Evolutionary conservation across 2,888 invertebrate genomes (phyloP).

Genomic region (Stenodema calcarata): DNA sequence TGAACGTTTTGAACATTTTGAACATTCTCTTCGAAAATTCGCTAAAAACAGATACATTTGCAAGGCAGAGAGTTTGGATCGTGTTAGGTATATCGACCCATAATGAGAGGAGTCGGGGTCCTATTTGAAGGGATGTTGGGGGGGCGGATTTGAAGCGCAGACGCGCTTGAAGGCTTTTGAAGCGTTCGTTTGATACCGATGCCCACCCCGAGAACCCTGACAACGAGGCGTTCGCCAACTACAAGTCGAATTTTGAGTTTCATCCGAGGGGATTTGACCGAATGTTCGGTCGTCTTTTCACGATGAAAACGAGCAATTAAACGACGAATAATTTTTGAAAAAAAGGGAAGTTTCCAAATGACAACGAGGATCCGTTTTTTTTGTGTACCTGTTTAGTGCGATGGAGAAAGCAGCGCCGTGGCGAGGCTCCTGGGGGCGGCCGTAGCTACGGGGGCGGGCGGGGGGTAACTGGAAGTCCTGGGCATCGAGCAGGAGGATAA

Average conservation of each 20-base stretch:
- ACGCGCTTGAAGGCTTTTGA: not conserved
- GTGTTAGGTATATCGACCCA: constrained; percentile 36
- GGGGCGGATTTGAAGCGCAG: constrained; percentile 35
- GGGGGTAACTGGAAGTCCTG: constrained; percentile 27
- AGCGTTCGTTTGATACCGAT: not conserved
- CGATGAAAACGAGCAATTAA: no score
- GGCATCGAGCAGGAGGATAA: constrained; percentile 27
- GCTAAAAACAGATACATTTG: not conserved
- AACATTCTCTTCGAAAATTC: no score
- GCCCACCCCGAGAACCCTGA: not conserved
- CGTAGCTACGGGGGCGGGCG: constrained; percentile 5
- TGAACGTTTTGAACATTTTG: no score
- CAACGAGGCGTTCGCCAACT: no score
- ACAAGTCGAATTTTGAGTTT: not conserved
- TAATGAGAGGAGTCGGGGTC: constrained; percentile 22
- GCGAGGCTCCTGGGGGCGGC: constrained; percentile 37
- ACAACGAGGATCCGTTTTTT: not conserved
- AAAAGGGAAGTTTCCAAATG: no score
- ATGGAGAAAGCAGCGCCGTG: constrained; percentile 9
- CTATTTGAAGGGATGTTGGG: constrained; percentile 13
- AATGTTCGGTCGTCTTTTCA: no score
- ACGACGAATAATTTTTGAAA: no score
- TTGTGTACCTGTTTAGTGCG: constrained; percentile 23
- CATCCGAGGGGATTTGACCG: no score
- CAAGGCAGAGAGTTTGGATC: constrained; percentile 21